phyloP scores from a whole-genome alignment of 1,140 invertebrate genomes.

The Tachypleus tridentatus region DNA sequence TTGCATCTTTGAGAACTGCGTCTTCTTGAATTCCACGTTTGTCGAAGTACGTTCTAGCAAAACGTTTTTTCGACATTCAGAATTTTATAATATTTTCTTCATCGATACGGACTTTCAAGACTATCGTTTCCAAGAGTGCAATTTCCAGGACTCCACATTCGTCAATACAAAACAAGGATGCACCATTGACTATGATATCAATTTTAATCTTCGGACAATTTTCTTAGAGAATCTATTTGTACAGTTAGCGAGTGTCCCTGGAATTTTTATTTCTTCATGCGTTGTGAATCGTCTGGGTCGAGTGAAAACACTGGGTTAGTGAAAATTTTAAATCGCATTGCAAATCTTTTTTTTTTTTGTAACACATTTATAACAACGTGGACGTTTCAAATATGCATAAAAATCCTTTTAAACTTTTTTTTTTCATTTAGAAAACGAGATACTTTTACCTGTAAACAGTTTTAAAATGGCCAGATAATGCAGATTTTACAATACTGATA shows the following conservation, averaged over 20 bases:
- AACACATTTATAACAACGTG: too few species aligned
- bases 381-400: too few species aligned
- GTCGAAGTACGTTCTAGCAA: constrained; percentile 29
- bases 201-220: constrained; percentile 30
- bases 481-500: too few species aligned
- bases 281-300: constrained; percentile 39
- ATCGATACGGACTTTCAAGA: constrained; percentile 30
- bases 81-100: constrained; percentile 26
- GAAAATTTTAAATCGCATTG: too few species aligned
- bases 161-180: constrained; percentile 27
- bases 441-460: too few species aligned
- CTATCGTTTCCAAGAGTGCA: constrained; percentile 29
- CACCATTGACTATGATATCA: constrained; percentile 31
- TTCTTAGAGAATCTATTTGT: constrained; percentile 32
- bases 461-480: too few species aligned
- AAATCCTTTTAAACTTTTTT: background rate
- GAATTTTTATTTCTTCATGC: constrained; percentile 38
- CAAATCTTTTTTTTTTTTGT: too few species aligned
- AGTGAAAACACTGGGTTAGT: constrained; percentile 37
- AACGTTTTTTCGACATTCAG: constrained; percentile 28
- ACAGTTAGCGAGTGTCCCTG: constrained; percentile 35
- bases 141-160: constrained; percentile 25
- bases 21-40: constrained; percentile 28
- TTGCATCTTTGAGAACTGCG: constrained; percentile 29
- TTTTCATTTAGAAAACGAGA: constrained; percentile 13